phyloP scores from a whole-genome alignment of 2,113 vertebrate species.

The Rhinoptilus africanus region DNA sequence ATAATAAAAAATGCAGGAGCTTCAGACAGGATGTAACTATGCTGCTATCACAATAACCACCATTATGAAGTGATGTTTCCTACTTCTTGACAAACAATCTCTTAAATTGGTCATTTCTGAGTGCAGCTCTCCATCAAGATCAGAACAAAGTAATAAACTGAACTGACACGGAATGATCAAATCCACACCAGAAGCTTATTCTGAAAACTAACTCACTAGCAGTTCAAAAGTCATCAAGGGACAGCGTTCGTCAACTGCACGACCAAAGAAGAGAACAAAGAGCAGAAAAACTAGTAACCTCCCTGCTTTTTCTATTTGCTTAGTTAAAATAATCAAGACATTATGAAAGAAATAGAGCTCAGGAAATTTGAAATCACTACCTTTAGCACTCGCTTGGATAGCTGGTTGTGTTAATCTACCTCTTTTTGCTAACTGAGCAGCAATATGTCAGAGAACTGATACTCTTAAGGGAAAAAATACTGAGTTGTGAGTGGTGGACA shows the following conservation, averaged over 20 bases:
- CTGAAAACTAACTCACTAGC: neutral
- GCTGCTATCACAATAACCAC: neutral
- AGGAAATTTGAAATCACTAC: neutral
- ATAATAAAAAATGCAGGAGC: neutral
- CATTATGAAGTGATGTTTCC: neutral
- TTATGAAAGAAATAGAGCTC: neutral
- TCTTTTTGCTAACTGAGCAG: neutral
- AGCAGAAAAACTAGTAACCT: neutral
- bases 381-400: neutral
- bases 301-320: neutral
- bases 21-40: neutral
- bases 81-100: neutral
- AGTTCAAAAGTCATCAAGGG: neutral
- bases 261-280: neutral
- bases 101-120: neutral
- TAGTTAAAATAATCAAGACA: neutral
- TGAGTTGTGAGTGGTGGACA: neutral
- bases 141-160: neutral
- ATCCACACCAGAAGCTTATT: neutral
- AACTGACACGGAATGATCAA: neutral
- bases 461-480: neutral
- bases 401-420: rapidly evolving
- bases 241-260: neutral
- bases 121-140: neutral
- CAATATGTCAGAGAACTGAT: neutral